Base-by-base conservation (phyloP, 2,113 vertebrate genomes). In the Natator depressus region DNA sequence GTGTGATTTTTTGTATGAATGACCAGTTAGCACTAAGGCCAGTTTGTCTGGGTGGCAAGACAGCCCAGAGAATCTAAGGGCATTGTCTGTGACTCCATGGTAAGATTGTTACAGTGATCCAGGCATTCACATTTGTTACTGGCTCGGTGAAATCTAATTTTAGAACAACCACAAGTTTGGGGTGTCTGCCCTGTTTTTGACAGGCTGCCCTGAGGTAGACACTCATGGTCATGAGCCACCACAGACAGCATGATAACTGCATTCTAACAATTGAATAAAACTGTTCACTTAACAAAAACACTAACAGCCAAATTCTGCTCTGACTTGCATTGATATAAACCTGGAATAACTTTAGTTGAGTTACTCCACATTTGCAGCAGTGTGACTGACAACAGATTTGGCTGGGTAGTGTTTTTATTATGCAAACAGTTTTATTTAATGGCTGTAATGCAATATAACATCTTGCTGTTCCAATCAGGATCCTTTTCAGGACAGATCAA, bases 381-480 rank as follows among this genome's bases (percentile, higher is more conserved):
- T 57, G 29, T 89, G 55, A 89, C 82, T 84, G 93, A 82, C 49
- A 55, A 50, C 94, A 86, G 46, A 35, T 86, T 95, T 92, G 78
- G 24, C 78, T 94, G 47, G 47, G 49, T 93, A 87, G 79, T 22
- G 19, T 54, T 27, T 79, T 88, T 95, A 35, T 89, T 72, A 96
- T 95, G 62, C 16, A 75, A 82, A 9, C 10, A 4, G 82, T 94
- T 89, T 53, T 76, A 94, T 50, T 72, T 89, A 50, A 50, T 87
- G 5, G 35, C 24, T 76, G 10, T 59, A 54, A 83, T 13, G 54
- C 78, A 88, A 25, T 46, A 42, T 22, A 88, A 6, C 29, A 62
- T 55, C 55, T 62, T 80, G 16, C 17, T 72, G 65, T 72, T 72
- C 35, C 20, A 72, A 72, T 72, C 65, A 38, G 35, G 19, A 72